Percentiles rank a stretch among this genome's conserved stretches.
These are phyloP conservation scores for Dendrocopos noguchii DNA, from an alignment of 2,113 vertebrate species.

Conservation along the genomic window DNA sequence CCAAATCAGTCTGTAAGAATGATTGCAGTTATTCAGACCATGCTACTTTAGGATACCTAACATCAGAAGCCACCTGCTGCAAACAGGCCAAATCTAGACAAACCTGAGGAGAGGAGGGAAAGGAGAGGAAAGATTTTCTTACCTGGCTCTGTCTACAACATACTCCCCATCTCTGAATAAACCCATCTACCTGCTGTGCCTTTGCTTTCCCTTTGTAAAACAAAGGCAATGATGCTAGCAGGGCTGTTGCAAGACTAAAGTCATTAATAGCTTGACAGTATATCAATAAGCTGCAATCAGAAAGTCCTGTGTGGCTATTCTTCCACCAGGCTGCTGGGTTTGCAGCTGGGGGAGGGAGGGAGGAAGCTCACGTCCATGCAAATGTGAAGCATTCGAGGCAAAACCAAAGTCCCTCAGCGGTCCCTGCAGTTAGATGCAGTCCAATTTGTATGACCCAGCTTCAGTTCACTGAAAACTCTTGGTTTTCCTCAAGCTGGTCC, in stretches of 20 bases:
- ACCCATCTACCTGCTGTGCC: no score
- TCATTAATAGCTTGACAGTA: neutral
- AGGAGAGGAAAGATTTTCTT: no score
- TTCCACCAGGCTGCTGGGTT: neutral
- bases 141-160: no score
- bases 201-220: no score
- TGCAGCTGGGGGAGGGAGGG: neutral
- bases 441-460: neutral
- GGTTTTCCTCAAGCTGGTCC: neutral
- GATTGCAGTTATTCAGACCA: no score
- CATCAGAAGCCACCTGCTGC: no score
- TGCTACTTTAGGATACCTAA: no score
- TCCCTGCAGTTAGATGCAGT: neutral
- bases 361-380: neutral
- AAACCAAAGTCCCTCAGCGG: neutral
- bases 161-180: no score
- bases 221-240: no score
- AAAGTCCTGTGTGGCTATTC: neutral
- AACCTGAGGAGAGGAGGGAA: no score
- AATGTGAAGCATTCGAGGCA: neutral
- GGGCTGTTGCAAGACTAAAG: neutral
- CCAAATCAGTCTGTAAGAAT: conserved; percentile 40
- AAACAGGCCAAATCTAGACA: no score
- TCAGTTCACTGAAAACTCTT: neutral
- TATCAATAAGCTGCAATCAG: neutral